phyloP scores from a whole-genome alignment of 1,140 invertebrate species.

The Phenacoccus solenopsis region DNA sequence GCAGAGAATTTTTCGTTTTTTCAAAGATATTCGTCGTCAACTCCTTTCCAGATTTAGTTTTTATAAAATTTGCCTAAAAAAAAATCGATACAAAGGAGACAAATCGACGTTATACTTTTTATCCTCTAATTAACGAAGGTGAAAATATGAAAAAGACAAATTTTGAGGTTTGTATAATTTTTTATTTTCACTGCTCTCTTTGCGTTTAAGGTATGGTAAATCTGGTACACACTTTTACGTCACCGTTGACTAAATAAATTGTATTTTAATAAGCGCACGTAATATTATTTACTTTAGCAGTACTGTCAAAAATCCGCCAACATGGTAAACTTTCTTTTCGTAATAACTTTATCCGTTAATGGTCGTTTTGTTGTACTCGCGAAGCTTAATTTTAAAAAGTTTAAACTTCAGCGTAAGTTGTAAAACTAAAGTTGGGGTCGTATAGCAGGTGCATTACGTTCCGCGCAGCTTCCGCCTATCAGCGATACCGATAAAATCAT shows the following conservation, averaged over 20 bases:
- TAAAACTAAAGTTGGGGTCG: neutral
- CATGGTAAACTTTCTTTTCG: neutral
- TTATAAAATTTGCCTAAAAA: too few relatives aligned
- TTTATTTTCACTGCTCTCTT: neutral
- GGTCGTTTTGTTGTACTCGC: neutral
- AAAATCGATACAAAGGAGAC: too few relatives aligned
- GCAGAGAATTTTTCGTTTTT: too few relatives aligned
- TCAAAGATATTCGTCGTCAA: too few relatives aligned
- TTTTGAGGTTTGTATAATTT: neutral
- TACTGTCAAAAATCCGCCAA: neutral
- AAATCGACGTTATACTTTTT: too few relatives aligned
- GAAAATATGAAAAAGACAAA: too few relatives aligned
- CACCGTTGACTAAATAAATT: neutral
- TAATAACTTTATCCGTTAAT: neutral
- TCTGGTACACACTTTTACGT: neutral
- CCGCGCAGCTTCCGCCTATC: neutral
- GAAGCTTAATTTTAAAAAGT: neutral
- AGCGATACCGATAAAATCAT: too few relatives aligned
- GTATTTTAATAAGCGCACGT: neutral
- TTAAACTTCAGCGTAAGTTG: neutral
- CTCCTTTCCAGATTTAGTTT: too few relatives aligned
- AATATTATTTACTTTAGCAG: neutral
- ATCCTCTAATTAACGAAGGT: too few relatives aligned
- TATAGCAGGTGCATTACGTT: neutral
- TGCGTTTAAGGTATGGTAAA: neutral